Evolutionary conservation across 2,888 invertebrate genomes (phyloP).

Genomic region (Scaeva pyrastri): DNA sequence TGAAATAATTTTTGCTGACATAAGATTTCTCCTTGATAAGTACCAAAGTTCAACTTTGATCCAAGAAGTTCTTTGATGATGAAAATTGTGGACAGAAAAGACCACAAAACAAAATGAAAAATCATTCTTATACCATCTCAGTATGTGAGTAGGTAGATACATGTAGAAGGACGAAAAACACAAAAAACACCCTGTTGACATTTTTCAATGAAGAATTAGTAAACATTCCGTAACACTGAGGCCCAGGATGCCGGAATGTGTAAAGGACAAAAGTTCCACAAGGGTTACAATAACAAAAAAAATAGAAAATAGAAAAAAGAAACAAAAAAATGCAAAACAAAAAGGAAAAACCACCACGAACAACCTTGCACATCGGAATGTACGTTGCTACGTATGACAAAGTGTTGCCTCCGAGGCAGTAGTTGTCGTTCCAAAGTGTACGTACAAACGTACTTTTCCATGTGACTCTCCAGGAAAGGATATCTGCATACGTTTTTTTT

Average conservation of each 20-base stretch:
- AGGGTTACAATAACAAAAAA: conserved; percentile 25
- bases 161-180: background rate
- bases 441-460: conserved; percentile 10
- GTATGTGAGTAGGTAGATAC: background rate
- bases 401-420: conserved; percentile 67
- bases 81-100: background rate
- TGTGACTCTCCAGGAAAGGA: conserved; percentile 47
- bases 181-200: conserved; percentile 12
- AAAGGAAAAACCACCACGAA: conserved; percentile 5
- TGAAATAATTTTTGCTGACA: background rate
- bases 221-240: conserved; percentile 59
- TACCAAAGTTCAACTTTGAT: background rate
- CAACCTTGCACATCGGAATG: conserved; percentile 66
- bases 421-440: conserved; percentile 20
- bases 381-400: conserved; percentile 25
- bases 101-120: background rate
- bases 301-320: background rate
- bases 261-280: conserved; percentile 63
- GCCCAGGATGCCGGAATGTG: conserved; percentile 58
- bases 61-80: background rate
- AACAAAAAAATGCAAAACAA: background rate
- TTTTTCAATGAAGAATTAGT: conserved; percentile 39
- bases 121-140: background rate
- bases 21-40: background rate
- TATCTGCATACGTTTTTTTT: conserved; percentile 13